These are phyloP conservation scores for Lates japonicus DNA, from an alignment of 2,797 vertebrate species.

Conservation along the genomic window DNA sequence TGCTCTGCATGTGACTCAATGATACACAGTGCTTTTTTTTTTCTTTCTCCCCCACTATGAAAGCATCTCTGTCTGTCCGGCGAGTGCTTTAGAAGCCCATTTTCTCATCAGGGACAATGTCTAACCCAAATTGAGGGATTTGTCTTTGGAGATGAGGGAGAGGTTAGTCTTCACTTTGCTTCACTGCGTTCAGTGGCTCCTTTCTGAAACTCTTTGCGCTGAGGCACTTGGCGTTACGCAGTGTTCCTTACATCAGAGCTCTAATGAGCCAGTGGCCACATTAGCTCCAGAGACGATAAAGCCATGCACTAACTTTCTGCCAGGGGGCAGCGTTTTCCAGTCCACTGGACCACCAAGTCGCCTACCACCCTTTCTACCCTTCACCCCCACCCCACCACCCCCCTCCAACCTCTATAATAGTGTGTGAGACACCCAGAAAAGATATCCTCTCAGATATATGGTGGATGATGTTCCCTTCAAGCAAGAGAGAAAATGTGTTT, in stretches of 20 bases:
- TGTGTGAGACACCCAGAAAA: constrained; percentile 67
- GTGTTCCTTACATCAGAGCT: constrained; percentile 76
- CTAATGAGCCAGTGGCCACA: constrained; percentile 81
- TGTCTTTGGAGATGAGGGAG: constrained; percentile 53
- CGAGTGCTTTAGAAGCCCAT: constrained; percentile 49
- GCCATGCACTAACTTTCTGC: constrained; percentile 71
- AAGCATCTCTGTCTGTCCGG: constrained; percentile 62
- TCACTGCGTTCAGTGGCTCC: constrained; percentile 51
- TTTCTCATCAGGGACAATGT: constrained; percentile 47
- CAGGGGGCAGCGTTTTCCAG: constrained; percentile 80
- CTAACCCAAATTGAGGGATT: constrained; percentile 66
- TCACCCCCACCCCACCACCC: constrained; percentile 3
- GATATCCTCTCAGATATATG: constrained; percentile 65
- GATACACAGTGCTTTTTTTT: constrained; percentile 40
- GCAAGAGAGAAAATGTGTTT: constrained; percentile 64
- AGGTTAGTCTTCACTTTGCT: constrained; percentile 50
- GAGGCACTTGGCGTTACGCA: constrained; percentile 55
- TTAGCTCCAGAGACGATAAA: constrained; percentile 72
- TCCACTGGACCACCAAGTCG: constrained; percentile 79
- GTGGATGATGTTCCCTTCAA: constrained; percentile 60
- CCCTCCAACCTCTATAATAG: constrained; percentile 52
- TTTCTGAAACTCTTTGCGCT: constrained; percentile 58
- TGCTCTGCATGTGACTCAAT: constrained; percentile 55
- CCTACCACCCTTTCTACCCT: constrained; percentile 55
- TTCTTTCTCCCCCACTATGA: constrained; percentile 12